phyloP scores from a whole-genome alignment of 2,797 vertebrate genomes.

The Propithecus deckenii region DNA sequence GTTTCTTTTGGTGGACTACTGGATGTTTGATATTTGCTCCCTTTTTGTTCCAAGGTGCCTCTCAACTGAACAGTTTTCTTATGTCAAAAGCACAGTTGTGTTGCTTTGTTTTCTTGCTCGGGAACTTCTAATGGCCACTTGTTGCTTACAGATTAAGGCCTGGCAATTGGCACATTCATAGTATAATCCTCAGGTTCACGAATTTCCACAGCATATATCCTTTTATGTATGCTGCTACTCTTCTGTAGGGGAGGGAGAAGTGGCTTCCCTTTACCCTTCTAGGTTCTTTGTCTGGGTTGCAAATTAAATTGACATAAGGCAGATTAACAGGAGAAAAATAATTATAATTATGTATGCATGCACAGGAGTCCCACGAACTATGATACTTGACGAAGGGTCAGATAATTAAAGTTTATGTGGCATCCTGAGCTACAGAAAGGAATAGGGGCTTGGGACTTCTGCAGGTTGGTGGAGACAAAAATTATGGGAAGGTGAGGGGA shows the following conservation, averaged over 20 bases:
- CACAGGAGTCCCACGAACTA: not conserved
- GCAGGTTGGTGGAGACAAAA: not conserved
- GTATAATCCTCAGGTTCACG: not conserved
- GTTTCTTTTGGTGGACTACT: not conserved
- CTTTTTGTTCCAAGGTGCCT: not conserved
- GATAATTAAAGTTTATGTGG: not conserved
- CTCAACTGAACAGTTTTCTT: not conserved
- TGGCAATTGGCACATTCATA: not conserved
- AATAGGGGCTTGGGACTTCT: not conserved
- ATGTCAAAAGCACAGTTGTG: not conserved
- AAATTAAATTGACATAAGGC: not conserved
- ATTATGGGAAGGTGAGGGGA: not conserved
- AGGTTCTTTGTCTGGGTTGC: not conserved
- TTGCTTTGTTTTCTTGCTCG: not conserved
- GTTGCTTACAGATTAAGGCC: not conserved
- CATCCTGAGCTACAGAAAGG: not conserved
- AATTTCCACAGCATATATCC: not conserved
- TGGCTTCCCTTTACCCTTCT: not conserved
- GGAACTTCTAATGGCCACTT: not conserved
- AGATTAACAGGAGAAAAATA: not conserved
- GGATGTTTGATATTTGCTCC: slow-evolving; percentile 11
- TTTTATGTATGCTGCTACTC: not conserved
- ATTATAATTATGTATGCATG: not conserved
- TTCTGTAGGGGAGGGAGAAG: not conserved
- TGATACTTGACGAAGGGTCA: not conserved